Evolutionary conservation across 2,113 vertebrate species (phyloP).

Genomic region (Plestiodon gilberti): DNA sequence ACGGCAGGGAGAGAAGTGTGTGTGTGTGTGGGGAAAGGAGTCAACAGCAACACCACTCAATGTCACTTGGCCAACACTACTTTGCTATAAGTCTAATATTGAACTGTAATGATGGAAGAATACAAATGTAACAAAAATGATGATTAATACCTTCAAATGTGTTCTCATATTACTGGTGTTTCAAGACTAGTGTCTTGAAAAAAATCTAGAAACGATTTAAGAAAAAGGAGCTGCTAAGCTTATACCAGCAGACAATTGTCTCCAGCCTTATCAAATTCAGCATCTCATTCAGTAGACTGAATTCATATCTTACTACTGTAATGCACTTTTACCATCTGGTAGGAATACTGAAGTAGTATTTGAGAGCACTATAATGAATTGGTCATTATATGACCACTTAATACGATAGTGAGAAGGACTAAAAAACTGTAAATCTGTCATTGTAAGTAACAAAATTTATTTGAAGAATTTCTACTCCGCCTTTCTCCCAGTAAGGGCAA

Average conservation of each 20-base stretch:
- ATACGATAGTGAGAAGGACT: too few relatives aligned
- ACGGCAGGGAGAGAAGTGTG: not conserved
- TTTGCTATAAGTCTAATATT: not conserved
- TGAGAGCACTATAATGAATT: not conserved
- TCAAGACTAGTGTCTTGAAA: not conserved
- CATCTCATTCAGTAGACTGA: not conserved
- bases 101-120: not conserved
- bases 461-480: too few relatives aligned
- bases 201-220: not conserved
- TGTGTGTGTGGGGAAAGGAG: conserved; percentile 17
- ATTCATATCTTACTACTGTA: not conserved
- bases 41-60: not conserved
- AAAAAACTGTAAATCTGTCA: too few relatives aligned
- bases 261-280: conserved; percentile 55
- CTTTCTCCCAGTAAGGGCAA: too few relatives aligned
- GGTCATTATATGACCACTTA: not conserved
- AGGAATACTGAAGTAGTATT: not conserved
- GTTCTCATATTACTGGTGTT: not conserved
- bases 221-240: not conserved
- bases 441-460: too few relatives aligned
- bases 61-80: not conserved
- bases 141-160: not conserved
- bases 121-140: too few relatives aligned
- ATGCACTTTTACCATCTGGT: not conserved
- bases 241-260: conserved; percentile 34